phyloP scores from a whole-genome alignment of 2,797 vertebrate genomes.

The Choloepus didactylus region DNA sequence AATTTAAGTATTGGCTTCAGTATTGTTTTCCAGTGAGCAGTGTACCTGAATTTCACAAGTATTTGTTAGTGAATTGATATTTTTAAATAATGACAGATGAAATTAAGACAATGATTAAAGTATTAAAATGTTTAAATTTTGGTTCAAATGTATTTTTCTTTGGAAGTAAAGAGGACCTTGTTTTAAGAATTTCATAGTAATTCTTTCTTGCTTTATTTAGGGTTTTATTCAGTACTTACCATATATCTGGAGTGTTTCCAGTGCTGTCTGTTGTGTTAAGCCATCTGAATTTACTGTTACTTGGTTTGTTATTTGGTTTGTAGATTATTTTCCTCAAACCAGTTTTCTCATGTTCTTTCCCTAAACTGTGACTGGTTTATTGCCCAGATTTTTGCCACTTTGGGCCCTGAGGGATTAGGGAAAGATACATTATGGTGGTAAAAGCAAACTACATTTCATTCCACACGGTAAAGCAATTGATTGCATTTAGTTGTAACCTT shows the following conservation, averaged over 20 bases:
- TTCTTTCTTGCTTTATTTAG: background rate
- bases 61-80: background rate
- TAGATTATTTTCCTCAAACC: background rate
- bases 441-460: background rate
- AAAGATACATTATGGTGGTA: background rate
- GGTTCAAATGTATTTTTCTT: background rate
- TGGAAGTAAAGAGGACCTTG: background rate
- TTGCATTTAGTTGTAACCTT: background rate
- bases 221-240: background rate
- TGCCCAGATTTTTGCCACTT: background rate
- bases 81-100: background rate
- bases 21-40: background rate
- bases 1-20: background rate
- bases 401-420: background rate
- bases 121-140: background rate
- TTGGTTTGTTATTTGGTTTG: background rate
- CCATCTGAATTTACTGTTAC: background rate
- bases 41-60: background rate
- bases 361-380: background rate
- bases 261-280: background rate
- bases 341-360: background rate
- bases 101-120: background rate
- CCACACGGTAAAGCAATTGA: background rate
- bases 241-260: background rate
- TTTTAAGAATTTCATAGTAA: background rate